Conservation (phyloP, 2,113 vertebrate species). For the Atractosteus spatula region DNA sequence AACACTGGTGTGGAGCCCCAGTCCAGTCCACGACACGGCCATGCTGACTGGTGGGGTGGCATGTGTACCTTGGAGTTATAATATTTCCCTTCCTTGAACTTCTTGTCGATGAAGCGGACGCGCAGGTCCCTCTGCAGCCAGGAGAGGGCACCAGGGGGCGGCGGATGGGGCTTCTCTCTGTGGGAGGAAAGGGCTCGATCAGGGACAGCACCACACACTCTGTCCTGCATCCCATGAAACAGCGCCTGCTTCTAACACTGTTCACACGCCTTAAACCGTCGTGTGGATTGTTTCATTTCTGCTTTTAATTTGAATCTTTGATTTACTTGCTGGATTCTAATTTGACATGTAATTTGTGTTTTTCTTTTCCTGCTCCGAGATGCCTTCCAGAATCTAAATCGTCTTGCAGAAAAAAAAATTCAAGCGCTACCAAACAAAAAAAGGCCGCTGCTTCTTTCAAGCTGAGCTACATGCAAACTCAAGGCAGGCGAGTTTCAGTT, state of each 20-base stretch:
- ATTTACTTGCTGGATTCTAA: too few relatives aligned
- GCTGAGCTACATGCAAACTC: too few relatives aligned
- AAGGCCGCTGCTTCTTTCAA: too few relatives aligned
- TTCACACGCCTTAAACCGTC: not conserved
- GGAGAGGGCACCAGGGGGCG: conserved; percentile 47
- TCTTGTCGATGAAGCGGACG: conserved; percentile 82
- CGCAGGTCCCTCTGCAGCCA: conserved; percentile 82
- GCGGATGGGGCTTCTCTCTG: conserved; percentile 55
- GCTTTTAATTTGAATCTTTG: too few relatives aligned
- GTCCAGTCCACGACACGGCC: not conserved
- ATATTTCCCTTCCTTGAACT: conserved; percentile 79
- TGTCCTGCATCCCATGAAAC: not conserved
- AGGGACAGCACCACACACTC: not conserved
- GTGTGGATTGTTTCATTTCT: too few relatives aligned
- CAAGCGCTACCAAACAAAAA: too few relatives aligned
- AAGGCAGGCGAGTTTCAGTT: too few relatives aligned
- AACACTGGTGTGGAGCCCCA: not conserved
- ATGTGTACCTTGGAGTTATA: conserved; percentile 83
- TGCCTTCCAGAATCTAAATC: too few relatives aligned
- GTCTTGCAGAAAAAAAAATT: too few relatives aligned
- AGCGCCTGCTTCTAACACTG: not conserved
- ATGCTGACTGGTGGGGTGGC: not conserved
- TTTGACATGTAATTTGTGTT: too few relatives aligned
- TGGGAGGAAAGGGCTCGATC: not conserved
- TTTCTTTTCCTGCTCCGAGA: too few relatives aligned